Percentiles rank a stretch among this genome's conserved stretches.
Evolutionary conservation across 2,888 invertebrate genomes (phyloP).

Genomic region (Coronaproctus castanopsis): DNA sequence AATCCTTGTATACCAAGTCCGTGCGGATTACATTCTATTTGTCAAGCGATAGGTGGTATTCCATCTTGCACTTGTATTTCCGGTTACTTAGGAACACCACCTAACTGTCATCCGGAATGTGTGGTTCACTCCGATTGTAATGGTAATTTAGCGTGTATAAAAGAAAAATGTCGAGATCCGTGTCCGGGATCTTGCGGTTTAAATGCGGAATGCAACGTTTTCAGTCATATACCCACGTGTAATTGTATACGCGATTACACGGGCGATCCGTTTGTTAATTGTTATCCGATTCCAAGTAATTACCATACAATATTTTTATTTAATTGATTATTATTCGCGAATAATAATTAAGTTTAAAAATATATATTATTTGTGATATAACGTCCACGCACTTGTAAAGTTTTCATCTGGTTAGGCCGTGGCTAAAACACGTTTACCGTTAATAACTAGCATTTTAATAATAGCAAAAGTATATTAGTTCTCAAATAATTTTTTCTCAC

Average conservation of each 20-base stretch:
- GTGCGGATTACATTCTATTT: conserved; percentile 49
- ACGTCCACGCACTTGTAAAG: no score
- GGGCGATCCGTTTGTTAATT: conserved; percentile 47
- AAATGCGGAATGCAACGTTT: conserved; percentile 48
- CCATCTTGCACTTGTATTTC: conserved; percentile 44
- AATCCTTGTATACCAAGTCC: conserved; percentile 49
- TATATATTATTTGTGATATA: no score
- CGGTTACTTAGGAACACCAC: conserved; percentile 39
- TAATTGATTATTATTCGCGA: no score
- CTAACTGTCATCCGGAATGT: conserved; percentile 53
- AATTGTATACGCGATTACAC: conserved; percentile 43
- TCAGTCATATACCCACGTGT: conserved; percentile 57
- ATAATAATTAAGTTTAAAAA: no score
- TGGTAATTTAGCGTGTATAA: conserved; percentile 45
- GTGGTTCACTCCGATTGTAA: conserved; percentile 49
- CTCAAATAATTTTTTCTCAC: no score
- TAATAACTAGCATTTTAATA: no score
- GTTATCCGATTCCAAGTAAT: conserved; percentile 30
- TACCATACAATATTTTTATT: no score
- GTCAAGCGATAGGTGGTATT: conserved; percentile 36
- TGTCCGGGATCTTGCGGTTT: conserved; percentile 56
- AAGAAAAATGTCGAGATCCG: conserved; percentile 45
- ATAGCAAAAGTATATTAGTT: no score
- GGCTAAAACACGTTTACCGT: no score
- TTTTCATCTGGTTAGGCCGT: no score